phyloP scores from a whole-genome alignment of 2,113 vertebrate genomes.

The Stegastes partitus region DNA sequence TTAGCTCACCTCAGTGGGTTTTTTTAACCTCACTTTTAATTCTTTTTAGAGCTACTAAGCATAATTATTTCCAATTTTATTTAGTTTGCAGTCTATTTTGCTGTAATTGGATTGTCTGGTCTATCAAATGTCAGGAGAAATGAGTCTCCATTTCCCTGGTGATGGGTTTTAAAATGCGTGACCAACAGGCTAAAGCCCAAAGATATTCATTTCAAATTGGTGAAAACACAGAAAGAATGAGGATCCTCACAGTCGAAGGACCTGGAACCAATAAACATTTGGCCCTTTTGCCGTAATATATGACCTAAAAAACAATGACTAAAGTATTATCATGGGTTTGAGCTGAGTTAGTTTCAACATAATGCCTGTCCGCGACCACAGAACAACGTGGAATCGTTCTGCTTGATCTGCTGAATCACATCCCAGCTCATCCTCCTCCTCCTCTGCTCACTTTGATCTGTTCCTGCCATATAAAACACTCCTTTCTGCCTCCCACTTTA shows the following conservation, averaged over 20 bases:
- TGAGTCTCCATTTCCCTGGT: too few relatives aligned
- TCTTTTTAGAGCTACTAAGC: too few relatives aligned
- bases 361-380: not conserved
- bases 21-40: too few relatives aligned
- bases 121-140: too few relatives aligned
- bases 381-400: slow-evolving; percentile 7
- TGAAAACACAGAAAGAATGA: not conserved
- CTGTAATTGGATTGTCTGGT: too few relatives aligned
- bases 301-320: not conserved
- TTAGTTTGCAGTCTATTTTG: too few relatives aligned
- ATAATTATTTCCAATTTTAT: too few relatives aligned
- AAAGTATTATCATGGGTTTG: not conserved
- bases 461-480: slow-evolving; percentile 27
- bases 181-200: too few relatives aligned
- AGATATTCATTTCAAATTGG: not conserved
- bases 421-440: slow-evolving; percentile 12
- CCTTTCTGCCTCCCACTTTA: slow-evolving; percentile 1
- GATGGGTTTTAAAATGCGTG: too few relatives aligned
- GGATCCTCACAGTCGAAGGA: not conserved
- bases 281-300: not conserved
- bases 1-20: too few relatives aligned
- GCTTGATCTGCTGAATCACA: slow-evolving; percentile 14
- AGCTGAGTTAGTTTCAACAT: not conserved
- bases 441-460: not conserved
- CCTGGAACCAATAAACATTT: not conserved